These are phyloP conservation scores for Rhabditoides inermis DNA, from an alignment of 2,888 invertebrate genomes.

Conservation along the genomic window DNA sequence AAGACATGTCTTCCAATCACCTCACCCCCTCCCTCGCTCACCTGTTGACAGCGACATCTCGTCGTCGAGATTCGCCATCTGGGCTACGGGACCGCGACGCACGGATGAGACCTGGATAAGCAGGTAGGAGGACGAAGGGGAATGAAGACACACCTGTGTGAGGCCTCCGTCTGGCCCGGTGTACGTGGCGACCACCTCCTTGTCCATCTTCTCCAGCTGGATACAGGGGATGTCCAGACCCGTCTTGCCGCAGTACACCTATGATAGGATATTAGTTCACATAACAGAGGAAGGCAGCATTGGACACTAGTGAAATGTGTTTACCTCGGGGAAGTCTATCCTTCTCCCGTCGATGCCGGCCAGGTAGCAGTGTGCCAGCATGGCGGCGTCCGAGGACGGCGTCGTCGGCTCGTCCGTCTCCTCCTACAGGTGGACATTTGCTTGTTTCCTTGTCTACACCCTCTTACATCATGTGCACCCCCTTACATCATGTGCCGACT, in stretches of 20 bases:
- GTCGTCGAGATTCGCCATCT: constrained; percentile 50
- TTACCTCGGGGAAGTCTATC: constrained; percentile 28
- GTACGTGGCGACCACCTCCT: constrained; percentile 61
- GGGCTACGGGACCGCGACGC: constrained; percentile 33
- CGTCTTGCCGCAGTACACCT: constrained; percentile 34
- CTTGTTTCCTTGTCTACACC: too few relatives aligned
- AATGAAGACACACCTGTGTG: constrained; percentile 60
- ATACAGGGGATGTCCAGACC: constrained; percentile 31
- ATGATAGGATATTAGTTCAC: not conserved
- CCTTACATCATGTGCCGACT: too few relatives aligned
- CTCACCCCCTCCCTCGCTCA: too few relatives aligned
- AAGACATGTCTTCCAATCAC: too few relatives aligned
- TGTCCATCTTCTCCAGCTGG: constrained; percentile 23
- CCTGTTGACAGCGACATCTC: constrained; percentile 44
- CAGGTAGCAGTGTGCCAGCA: constrained; percentile 14
- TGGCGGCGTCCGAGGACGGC: constrained; percentile 19
- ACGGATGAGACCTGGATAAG: constrained; percentile 35
- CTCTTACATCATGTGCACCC: too few relatives aligned
- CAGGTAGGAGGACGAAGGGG: not conserved
- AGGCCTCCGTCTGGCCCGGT: constrained; percentile 77
- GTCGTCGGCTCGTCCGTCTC: constrained; percentile 22
- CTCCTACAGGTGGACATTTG: too few relatives aligned
- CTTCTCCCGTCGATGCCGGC: constrained; percentile 22
- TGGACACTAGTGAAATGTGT: not conserved
- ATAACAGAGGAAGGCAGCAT: not conserved